A percentile compares a stretch with the other conserved stretches of the same genome.
Evolutionary conservation across 1,140 invertebrate genomes (phyloP).

Genomic region (Drosophila nigrodunni): DNA sequence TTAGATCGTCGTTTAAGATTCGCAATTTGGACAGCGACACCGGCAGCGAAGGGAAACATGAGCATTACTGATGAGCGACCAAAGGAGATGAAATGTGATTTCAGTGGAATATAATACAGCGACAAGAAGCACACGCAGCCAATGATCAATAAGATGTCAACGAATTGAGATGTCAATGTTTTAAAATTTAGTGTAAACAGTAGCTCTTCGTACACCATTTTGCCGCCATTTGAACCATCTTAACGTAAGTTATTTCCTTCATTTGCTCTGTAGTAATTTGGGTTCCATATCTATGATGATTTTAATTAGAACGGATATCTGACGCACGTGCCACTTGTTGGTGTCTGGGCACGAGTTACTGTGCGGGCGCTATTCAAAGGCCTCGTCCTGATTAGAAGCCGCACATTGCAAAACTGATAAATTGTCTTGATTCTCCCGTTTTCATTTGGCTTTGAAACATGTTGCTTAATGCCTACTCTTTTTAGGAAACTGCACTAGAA

Average conservation of each 20-base stretch:
- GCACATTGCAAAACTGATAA: constrained; percentile 19
- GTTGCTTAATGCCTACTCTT: not conserved
- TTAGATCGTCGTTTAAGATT: not conserved
- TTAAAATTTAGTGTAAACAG: too few relatives aligned
- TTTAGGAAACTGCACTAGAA: constrained; percentile 85
- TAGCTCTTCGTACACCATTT: too few relatives aligned
- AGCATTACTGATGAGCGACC: constrained; percentile 73
- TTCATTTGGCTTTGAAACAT: not conserved
- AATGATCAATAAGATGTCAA: not conserved
- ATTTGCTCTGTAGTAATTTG: too few relatives aligned
- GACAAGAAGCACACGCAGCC: constrained; percentile 21
- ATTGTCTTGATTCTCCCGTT: not conserved
- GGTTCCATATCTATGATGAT: constrained; percentile 50
- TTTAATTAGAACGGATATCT: constrained; percentile 71
- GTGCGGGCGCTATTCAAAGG: constrained; percentile 47
- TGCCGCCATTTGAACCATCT: too few relatives aligned
- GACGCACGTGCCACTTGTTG: constrained; percentile 30
- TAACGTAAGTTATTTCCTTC: too few relatives aligned
- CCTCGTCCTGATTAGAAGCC: constrained; percentile 51
- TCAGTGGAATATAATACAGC: constrained; percentile 74
- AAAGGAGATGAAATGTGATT: constrained; percentile 31
- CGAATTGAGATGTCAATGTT: too few relatives aligned
- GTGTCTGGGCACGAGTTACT: constrained; percentile 68
- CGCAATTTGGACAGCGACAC: not conserved
- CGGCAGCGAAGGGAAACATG: constrained; percentile 67